Evolutionary conservation across 2,113 vertebrate genomes (phyloP).

Genomic region (Aphelocoma coerulescens): DNA sequence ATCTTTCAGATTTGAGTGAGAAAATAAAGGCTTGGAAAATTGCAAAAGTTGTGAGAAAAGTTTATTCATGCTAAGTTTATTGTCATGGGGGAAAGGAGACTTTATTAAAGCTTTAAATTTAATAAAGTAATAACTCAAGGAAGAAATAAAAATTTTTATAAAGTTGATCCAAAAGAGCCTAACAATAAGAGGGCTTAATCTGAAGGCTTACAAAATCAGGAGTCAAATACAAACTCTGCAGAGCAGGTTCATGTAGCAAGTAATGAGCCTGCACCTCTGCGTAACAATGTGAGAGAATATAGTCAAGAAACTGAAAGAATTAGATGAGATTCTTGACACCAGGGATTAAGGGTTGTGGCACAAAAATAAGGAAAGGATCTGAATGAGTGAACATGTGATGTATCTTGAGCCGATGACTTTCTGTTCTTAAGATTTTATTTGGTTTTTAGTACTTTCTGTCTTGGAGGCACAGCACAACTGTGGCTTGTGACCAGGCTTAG

Average conservation of each 20-base stretch:
- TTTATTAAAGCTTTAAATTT: slow-evolving; percentile 75
- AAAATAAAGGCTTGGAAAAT: slow-evolving; percentile 9
- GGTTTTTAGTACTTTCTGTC: not conserved
- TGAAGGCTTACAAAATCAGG: slow-evolving; percentile 27
- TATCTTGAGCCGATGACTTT: not conserved
- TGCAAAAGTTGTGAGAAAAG: slow-evolving; percentile 30
- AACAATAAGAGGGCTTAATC: slow-evolving; percentile 55
- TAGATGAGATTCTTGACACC: slow-evolving; percentile 56
- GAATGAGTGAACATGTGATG: not conserved
- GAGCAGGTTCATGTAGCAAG: not conserved
- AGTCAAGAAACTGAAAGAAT: slow-evolving; percentile 27
- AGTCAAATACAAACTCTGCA: not conserved
- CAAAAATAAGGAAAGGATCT: slow-evolving; percentile 33
- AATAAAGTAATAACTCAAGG: slow-evolving; percentile 71
- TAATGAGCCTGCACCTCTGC: not conserved
- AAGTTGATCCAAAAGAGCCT: slow-evolving; percentile 53
- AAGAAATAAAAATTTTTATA: slow-evolving; percentile 69
- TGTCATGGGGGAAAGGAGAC: slow-evolving; percentile 50
- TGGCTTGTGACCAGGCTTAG: not conserved
- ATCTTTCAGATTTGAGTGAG: not conserved
- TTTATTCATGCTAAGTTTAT: slow-evolving; percentile 56
- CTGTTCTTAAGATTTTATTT: slow-evolving; percentile 5
- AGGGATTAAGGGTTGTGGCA: slow-evolving; percentile 19
- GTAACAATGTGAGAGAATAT: not conserved
- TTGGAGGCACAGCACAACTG: not conserved